Conservation (phyloP, 2,113 vertebrate genomes). For the Corythaixoides concolor region DNA sequence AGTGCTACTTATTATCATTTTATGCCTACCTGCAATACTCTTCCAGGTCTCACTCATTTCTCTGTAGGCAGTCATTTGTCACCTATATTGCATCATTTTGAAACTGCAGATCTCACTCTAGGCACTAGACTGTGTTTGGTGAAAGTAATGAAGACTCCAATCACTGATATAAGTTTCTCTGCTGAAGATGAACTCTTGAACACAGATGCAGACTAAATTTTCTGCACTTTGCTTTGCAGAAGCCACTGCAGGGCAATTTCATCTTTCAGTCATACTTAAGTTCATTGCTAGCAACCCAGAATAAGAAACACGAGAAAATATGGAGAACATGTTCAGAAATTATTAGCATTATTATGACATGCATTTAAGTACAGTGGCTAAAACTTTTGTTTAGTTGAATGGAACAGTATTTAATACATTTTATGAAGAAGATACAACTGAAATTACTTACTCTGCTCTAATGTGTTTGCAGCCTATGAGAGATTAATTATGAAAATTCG, state of each 20-base stretch:
- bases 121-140: background rate
- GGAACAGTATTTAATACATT: background rate
- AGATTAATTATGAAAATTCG: background rate
- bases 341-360: background rate
- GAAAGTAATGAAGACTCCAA: slow-evolving; percentile 51
- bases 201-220: slow-evolving; percentile 9
- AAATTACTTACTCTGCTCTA: background rate
- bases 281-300: background rate
- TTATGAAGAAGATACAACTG: background rate
- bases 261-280: background rate
- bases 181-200: slow-evolving; percentile 53
- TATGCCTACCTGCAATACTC: slow-evolving; percentile 20
- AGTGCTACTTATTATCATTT: slow-evolving; percentile 53
- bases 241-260: background rate
- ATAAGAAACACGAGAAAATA: background rate
- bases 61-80: slow-evolving; percentile 41
- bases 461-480: background rate
- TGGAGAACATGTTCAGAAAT: background rate
- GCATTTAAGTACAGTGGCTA: background rate
- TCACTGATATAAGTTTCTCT: slow-evolving; percentile 19
- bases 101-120: slow-evolving; percentile 28
- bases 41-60: slow-evolving; percentile 22
- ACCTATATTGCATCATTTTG: slow-evolving; percentile 32
- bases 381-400: background rate
- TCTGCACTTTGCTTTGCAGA: slow-evolving; percentile 7